phyloP scores from a whole-genome alignment of 2,113 vertebrate species.

The human region GRCh38 chr12:81285001-81285500 shows the following conservation, averaged over 20 bases:
- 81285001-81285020: neutral
- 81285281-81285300: neutral
- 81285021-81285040: neutral
- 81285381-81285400: neutral
- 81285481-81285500: neutral
- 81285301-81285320: neutral
- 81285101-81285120: neutral
- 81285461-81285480: neutral
- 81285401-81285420: neutral
- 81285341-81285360: neutral
- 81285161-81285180: neutral
- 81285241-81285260: neutral
- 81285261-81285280: neutral
- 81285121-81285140: neutral
- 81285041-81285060: neutral
- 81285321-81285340: neutral
- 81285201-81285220: neutral
- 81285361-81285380: neutral
- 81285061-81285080: neutral
- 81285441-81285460: neutral
- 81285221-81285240: neutral
- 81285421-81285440: neutral
- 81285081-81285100: neutral
- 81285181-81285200: neutral
- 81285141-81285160: neutral